Evolutionary conservation across 2,888 invertebrate species (phyloP), one percentile per base, ranked within the genome.

Genomic region (Catocala fraxini): DNA sequence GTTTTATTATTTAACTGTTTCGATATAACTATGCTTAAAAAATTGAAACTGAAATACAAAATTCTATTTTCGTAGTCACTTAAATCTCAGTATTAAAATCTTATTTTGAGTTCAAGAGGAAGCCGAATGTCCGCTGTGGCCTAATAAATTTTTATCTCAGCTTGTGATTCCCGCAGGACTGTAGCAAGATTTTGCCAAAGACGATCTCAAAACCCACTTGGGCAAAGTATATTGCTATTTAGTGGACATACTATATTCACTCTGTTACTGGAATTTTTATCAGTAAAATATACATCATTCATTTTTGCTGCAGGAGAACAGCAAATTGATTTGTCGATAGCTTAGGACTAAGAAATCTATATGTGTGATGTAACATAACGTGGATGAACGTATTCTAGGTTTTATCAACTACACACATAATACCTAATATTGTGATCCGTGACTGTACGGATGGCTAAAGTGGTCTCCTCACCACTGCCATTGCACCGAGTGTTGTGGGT

Each of bases 121-220:
- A 49, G n/a, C 12, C 9, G 11, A 57, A 39, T 35, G 45, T 57
- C 45, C 57, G n/a, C 15, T 35, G 57, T 35, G 57, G 35, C 9
- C 35, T 51, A 42, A 45, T 57, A 57, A 42, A 45, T 57, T 57
- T 57, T 57, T 51, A 57, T 57, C 42, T 51, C 12, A 45, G 35
- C 34, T 45, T 34, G 51, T 41, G 53, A 59, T 39, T 35, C 51
- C 39, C 58, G 25, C n/a, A 52, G 51, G 58, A 52, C 35, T 39
- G 35, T 10, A 45, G 6, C 9, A 35, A 15, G 46, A 51, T 59
- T 59, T 59, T 42, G 42, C 52, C 47, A 47, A 59, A 59, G 52
- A 52, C 47, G 46, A 59, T 52, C 47, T 59, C 47, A 59, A 41
- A 52, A 41, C 41, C 33, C 58, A 52, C 58, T 59, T 47, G 58